Evolutionary conservation across 2,888 invertebrate genomes (phyloP), one percentile per base, ranked within the genome.

Genomic region (Tortrix viridana): DNA sequence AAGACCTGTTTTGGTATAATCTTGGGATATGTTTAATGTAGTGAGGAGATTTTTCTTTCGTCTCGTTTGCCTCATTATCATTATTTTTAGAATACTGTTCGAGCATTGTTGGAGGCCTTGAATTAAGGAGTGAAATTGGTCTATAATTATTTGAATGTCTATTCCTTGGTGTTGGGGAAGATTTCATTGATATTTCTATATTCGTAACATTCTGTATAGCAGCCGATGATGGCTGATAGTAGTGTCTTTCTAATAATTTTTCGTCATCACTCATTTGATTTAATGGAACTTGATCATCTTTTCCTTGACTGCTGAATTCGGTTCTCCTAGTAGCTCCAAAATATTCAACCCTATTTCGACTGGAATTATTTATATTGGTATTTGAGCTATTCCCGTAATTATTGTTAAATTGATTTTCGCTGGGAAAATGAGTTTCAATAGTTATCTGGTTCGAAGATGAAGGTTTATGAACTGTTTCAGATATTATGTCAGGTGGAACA

Each of bases 181-280:
- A 82, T 69, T 85, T 80, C 81, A 86, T 81, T 37, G 89, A 85
- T 62, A 92, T 90, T 84, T 92, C 92, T 65, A 92, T 92, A 68
- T 91, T 91, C 6, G 90, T 92, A 60, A 92, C 88, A 74, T 92
- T 92, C 78, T 92, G 92, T 60, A 92, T 79, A 50, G 92, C 89
- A 32, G 89, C 76, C 37, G 88, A 83, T 52, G 85, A 73, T 69
- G 88, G 87, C 20, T 86, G 75, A 60, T 85, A 85, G 67, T 80
- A 79, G 69, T 85, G 81, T 67, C 87, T 82, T 73, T 93, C 92
- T 61, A 89, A 71, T 71, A 93, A 75, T 71, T 93, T 93, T 79
- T 93, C 92, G 66, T 93, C 92, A 60, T 93, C 92, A 72, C 92
- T 93, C 74, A 92, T 92, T 74, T 90, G 90, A 74, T 86, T 91